A percentile compares a stretch with the other conserved stretches of the same genome.
These are phyloP conservation scores for Melopsittacus undulatus DNA, from an alignment of 2,797 vertebrate species.

Conservation along the genomic window DNA sequence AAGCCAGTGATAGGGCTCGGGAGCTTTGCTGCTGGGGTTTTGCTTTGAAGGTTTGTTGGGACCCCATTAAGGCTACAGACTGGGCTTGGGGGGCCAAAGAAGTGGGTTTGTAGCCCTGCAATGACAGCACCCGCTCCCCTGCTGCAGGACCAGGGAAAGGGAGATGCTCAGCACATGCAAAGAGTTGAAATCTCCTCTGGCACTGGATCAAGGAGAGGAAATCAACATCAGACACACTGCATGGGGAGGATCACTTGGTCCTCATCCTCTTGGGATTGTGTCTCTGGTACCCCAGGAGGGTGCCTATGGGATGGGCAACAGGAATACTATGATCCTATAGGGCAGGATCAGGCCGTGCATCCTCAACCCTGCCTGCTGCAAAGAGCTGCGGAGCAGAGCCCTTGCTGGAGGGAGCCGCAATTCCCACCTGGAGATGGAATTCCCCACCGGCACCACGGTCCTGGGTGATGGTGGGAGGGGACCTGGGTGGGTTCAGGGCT, in stretches of 20 bases:
- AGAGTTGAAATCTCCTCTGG: neutral
- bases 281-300: neutral
- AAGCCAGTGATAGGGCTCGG: neutral
- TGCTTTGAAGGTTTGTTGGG: neutral
- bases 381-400: neutral
- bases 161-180: neutral
- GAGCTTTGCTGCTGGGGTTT: neutral
- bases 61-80: neutral
- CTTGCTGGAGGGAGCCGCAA: neutral
- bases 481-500: neutral
- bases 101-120: neutral
- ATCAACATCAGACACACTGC: neutral
- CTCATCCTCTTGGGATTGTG: neutral
- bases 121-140: rapidly evolving
- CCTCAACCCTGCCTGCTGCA: neutral
- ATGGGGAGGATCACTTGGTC: rapidly evolving
- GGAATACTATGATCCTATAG: neutral
- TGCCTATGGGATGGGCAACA: rapidly evolving
- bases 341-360: neutral
- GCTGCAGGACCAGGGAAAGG: rapidly evolving
- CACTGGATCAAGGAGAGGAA: neutral
- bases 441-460: neutral
- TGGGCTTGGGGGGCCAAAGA: neutral
- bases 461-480: neutral
- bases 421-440: neutral